phyloP scores from a whole-genome alignment of 2,888 invertebrate species.

The Tiliacea citrago region DNA sequence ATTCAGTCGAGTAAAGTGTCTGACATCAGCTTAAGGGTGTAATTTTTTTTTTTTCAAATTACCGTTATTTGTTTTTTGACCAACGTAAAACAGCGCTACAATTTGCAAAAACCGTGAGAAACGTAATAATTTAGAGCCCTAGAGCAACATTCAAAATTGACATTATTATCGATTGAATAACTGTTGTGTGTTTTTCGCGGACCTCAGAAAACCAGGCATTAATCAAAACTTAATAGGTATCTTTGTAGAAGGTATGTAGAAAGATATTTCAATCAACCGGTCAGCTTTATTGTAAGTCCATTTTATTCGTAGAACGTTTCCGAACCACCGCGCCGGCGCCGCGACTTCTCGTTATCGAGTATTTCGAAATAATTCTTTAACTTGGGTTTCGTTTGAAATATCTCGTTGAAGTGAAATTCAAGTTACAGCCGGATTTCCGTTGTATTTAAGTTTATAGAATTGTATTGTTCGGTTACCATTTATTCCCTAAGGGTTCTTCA shows the following conservation, averaged over 20 bases:
- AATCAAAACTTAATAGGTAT: background rate
- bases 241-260: background rate
- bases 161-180: too few relatives aligned
- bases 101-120: too few relatives aligned
- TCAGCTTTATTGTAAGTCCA: conserved; percentile 34
- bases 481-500: background rate
- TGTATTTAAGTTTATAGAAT: conserved; percentile 38
- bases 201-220: background rate
- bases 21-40: background rate
- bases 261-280: conserved; percentile 35
- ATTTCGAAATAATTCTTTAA: conserved; percentile 63
- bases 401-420: conserved; percentile 49
- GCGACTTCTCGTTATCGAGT: conserved; percentile 51
- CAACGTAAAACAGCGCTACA: too few relatives aligned
- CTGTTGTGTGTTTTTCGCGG: background rate
- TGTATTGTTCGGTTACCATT: conserved; percentile 44
- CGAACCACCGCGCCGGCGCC: conserved; percentile 3
- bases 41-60: too few relatives aligned
- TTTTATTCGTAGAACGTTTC: conserved; percentile 49
- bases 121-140: too few relatives aligned
- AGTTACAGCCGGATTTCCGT: conserved; percentile 47
- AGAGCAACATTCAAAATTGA: background rate
- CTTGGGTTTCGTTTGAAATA: conserved; percentile 59
- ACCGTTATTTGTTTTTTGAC: too few relatives aligned
- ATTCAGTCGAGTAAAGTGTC: background rate